A percentile compares a stretch with the other conserved stretches of the same genome.
phyloP scores from a whole-genome alignment of 2,113 vertebrate genomes.

The Chloroceryle aenea region DNA sequence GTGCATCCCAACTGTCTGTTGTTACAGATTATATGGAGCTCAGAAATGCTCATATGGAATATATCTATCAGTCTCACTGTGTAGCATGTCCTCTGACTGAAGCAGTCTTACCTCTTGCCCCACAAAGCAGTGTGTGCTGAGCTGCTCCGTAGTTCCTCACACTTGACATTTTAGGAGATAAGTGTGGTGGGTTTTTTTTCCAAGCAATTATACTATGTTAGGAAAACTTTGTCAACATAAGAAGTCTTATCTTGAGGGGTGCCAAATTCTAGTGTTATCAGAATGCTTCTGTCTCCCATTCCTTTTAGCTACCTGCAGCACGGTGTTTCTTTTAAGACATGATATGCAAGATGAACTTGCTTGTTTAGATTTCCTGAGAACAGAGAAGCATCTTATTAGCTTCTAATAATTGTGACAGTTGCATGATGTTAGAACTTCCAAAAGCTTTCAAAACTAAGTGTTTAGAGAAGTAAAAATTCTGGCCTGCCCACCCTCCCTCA shows the following conservation, averaged over 20 bases:
- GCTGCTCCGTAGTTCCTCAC: neutral
- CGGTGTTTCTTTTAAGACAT: neutral
- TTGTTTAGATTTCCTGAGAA: neutral
- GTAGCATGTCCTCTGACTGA: neutral
- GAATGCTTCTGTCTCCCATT: neutral
- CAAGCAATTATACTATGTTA: neutral
- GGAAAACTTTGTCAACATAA: neutral
- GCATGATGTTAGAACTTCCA: neutral
- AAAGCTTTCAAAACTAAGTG: neutral
- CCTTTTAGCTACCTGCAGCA: neutral
- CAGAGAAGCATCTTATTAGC: neutral
- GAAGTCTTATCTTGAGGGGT: neutral
- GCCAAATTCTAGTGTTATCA: neutral
- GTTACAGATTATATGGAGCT: neutral
- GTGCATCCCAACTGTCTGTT: neutral
- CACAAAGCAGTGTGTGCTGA: rapidly evolving
- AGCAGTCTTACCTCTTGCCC: neutral
- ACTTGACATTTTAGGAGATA: neutral
- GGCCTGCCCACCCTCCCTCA: neutral
- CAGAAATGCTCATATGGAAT: neutral
- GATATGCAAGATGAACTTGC: neutral
- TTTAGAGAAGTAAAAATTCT: neutral
- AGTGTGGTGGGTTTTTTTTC: rapidly evolving
- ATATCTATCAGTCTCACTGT: rapidly evolving
- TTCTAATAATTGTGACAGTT: neutral